phyloP scores from a whole-genome alignment of 2,113 vertebrate genomes.

The Rhizomys pruinosus region DNA sequence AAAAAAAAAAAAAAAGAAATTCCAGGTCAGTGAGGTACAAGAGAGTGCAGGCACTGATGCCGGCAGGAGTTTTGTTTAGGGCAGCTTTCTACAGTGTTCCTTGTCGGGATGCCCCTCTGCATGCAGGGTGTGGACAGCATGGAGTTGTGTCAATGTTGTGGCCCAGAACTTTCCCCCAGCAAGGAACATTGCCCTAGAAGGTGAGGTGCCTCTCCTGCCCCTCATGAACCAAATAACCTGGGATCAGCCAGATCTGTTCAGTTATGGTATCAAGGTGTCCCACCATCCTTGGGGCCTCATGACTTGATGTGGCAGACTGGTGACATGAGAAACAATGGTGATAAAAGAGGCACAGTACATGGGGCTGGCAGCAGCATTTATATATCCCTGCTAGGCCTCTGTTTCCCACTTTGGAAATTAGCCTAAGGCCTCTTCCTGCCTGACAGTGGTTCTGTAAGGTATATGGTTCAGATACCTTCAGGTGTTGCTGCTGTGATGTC shows the following conservation, averaged over 20 bases:
- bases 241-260: neutral
- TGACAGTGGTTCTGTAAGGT: neutral
- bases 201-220: neutral
- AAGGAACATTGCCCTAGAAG: neutral
- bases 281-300: accelerated
- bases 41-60: neutral
- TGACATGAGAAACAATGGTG: neutral
- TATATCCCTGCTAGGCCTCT: neutral
- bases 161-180: neutral
- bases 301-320: neutral
- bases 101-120: neutral
- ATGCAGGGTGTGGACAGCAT: neutral
- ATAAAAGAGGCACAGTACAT: neutral
- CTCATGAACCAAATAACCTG: neutral
- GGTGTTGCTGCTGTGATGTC: neutral
- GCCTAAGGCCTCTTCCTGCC: neutral
- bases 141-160: neutral
- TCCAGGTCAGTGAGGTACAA: neutral
- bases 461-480: neutral
- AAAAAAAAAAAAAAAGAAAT: no score
- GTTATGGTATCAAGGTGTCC: neutral
- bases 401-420: neutral
- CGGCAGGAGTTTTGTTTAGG: neutral
- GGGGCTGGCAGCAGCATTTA: neutral
- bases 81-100: neutral